phyloP scores from a whole-genome alignment of 1,140 invertebrate species.

The Coelopa frigida region DNA sequence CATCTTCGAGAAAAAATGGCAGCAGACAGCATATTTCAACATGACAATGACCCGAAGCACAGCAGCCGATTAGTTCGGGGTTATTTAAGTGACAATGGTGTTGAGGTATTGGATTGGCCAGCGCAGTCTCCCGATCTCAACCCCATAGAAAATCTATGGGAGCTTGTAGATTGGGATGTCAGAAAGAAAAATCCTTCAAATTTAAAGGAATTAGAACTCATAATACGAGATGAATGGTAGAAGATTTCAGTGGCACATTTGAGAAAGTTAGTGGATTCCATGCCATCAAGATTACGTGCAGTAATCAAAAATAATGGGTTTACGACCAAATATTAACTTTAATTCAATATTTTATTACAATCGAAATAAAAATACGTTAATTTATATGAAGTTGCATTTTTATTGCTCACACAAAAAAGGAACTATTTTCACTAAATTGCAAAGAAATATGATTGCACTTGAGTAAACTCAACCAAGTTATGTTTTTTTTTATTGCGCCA shows the following conservation, averaged over 20 bases:
- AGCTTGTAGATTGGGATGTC: background rate
- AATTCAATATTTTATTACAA: background rate
- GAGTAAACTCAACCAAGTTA: too few species aligned
- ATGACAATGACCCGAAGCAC: background rate
- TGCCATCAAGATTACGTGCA: background rate
- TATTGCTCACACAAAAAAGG: too few species aligned
- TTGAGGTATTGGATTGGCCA: constrained; percentile 4
- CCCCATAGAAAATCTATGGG: background rate
- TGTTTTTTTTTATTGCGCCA: too few species aligned
- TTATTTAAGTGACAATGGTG: background rate
- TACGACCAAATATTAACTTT: background rate
- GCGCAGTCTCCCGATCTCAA: background rate
- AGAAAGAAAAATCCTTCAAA: background rate
- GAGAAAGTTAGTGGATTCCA: constrained; percentile 1
- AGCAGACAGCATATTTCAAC: constrained; percentile 12
- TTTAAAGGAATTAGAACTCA: background rate
- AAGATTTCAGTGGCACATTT: background rate
- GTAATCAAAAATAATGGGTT: constrained; percentile 1
- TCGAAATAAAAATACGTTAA: too few species aligned
- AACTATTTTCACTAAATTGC: too few species aligned
- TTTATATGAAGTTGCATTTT: too few species aligned
- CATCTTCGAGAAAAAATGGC: constrained; percentile 21
- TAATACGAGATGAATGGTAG: background rate
- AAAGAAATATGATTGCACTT: too few species aligned
- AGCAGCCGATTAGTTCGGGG: background rate